Evolutionary conservation across 2,113 vertebrate species (phyloP).

Genomic region (Erythrolamprus reginae): DNA sequence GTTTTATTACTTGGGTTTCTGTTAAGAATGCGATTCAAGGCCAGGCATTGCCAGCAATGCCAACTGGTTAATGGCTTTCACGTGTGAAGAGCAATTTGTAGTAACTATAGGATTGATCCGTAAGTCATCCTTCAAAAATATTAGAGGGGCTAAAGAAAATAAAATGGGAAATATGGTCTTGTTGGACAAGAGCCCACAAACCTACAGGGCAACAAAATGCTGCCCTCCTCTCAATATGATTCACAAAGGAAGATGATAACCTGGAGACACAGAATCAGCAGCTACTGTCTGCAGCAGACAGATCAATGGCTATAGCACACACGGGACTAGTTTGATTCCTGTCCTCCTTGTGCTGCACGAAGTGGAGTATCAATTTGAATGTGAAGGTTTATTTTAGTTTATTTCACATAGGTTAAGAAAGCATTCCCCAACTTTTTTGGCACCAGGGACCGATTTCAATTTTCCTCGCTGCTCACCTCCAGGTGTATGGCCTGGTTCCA

Average conservation of each 20-base stretch:
- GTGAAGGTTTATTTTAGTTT: too few species aligned
- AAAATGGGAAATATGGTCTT: constrained; percentile 6
- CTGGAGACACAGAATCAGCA: constrained; percentile 4
- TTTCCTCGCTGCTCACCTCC: neutral
- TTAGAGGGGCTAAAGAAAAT: neutral
- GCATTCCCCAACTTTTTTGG: neutral
- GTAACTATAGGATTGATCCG: constrained; percentile 13
- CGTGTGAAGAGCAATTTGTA: constrained; percentile 29
- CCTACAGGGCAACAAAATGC: neutral
- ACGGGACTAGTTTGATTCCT: neutral
- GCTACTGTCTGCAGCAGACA: constrained; percentile 10
- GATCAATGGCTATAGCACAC: constrained; percentile 14
- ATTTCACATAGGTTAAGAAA: neutral
- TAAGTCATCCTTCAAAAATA: constrained; percentile 14
- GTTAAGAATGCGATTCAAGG: constrained; percentile 2
- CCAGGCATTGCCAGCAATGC: neutral
- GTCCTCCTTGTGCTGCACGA: neutral
- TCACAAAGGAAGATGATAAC: neutral
- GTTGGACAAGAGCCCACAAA: constrained; percentile 16
- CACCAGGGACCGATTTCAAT: neutral
- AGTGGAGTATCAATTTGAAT: neutral
- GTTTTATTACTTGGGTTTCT: neutral
- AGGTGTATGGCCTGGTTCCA: neutral
- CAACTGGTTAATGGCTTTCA: constrained; percentile 21
- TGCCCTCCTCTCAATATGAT: neutral